Evolutionary conservation across 2,888 invertebrate genomes (phyloP).

Genomic region (Rhagium mordax): DNA sequence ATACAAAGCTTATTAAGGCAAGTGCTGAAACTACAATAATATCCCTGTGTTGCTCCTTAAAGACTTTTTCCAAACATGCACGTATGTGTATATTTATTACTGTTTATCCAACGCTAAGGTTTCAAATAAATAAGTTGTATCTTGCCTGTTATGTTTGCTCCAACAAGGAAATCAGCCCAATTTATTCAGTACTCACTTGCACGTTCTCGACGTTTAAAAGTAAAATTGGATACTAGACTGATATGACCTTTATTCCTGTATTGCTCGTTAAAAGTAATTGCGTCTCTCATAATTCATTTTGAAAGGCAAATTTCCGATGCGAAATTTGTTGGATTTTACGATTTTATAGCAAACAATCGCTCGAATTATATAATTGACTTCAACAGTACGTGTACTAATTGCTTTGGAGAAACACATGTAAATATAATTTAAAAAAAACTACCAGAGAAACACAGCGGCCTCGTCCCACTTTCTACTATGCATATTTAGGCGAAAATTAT

Average conservation of each 20-base stretch:
- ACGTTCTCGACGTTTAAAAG: not conserved
- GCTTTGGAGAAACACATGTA: not conserved
- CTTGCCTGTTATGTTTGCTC: not conserved
- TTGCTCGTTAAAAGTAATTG: slow-evolving; percentile 25
- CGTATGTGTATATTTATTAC: too few species aligned
- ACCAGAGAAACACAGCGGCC: too few species aligned
- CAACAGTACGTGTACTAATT: slow-evolving; percentile 15
- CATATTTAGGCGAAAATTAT: too few species aligned
- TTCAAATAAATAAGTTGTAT: not conserved
- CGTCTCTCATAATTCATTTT: slow-evolving; percentile 5
- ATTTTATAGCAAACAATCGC: slow-evolving; percentile 12
- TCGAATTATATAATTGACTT: slow-evolving; percentile 1
- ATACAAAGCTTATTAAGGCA: too few species aligned
- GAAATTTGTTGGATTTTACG: slow-evolving; percentile 18
- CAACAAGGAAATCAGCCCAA: not conserved
- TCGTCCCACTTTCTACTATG: too few species aligned
- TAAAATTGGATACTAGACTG: not conserved
- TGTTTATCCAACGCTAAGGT: not conserved
- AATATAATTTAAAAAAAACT: too few species aligned
- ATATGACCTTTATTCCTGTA: slow-evolving; percentile 15
- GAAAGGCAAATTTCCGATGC: slow-evolving; percentile 21
- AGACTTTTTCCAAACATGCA: too few species aligned
- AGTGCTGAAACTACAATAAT: too few species aligned
- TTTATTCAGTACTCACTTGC: not conserved
- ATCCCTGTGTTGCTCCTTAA: too few species aligned